A percentile compares a stretch with the other conserved stretches of the same genome.
Evolutionary conservation across 92 coral and sea anemone species (phyloP).

Genomic region (Virgularia gustaviana): DNA sequence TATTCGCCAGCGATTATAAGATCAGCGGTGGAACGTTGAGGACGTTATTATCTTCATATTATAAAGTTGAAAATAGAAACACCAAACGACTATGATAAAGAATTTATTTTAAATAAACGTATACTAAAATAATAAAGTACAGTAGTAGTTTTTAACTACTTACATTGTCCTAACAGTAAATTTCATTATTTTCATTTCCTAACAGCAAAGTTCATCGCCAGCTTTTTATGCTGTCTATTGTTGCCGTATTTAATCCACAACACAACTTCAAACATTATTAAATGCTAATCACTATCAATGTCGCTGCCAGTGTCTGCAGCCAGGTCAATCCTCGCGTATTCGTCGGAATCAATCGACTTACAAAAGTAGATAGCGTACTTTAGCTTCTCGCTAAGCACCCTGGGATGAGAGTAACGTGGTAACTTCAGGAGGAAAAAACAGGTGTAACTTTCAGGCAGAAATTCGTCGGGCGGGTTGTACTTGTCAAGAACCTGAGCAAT

Average conservation of each 20-base stretch:
- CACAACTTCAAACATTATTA: neutral
- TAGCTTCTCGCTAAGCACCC: slow-evolving; percentile 94
- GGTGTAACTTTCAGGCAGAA: slow-evolving; percentile 96
- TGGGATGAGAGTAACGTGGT: slow-evolving; percentile 97
- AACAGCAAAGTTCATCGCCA: too few species aligned
- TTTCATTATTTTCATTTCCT: too few species aligned
- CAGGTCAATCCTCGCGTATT: slow-evolving; percentile 95
- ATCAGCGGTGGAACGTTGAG: too few species aligned
- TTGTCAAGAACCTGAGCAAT: slow-evolving; percentile 85
- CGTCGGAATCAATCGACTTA: slow-evolving; percentile 98
- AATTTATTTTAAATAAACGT: neutral
- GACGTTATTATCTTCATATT: too few species aligned
- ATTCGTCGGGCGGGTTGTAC: slow-evolving; percentile 95
- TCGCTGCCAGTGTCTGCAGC: slow-evolving; percentile 91
- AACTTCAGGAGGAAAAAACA: slow-evolving; percentile 94
- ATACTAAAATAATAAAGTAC: too few species aligned
- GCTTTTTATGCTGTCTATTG: too few species aligned
- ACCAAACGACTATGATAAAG: neutral
- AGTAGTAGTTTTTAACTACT: too few species aligned
- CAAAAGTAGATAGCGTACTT: slow-evolving; percentile 97
- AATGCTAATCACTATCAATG: slow-evolving; percentile 64
- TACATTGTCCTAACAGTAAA: too few species aligned
- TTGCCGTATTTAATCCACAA: neutral
- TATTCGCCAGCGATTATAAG: too few species aligned
- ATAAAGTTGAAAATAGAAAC: too few species aligned